Evolutionary conservation across 2,113 vertebrate species (phyloP).

Genomic region (Peromyscus maniculatus): DNA sequence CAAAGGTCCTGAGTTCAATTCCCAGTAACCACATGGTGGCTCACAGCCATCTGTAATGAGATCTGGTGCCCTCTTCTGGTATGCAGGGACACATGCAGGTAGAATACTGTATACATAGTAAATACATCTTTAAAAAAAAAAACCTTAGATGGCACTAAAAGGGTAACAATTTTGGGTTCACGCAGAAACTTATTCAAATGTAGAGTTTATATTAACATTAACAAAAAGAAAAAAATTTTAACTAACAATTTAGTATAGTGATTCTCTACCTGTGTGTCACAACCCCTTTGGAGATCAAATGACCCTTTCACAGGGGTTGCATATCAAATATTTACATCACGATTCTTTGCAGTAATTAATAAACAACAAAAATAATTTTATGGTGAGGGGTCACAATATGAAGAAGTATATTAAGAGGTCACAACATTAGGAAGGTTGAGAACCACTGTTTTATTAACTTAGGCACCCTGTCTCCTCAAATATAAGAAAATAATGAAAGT

Average conservation of each 20-base stretch:
- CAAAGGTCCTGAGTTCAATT: no score
- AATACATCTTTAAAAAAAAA: not conserved
- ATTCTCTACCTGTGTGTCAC: not conserved
- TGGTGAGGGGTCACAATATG: not conserved
- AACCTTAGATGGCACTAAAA: not conserved
- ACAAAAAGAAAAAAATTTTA: no score
- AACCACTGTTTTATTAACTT: not conserved
- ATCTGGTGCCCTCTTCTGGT: no score
- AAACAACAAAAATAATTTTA: not conserved
- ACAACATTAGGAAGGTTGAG: not conserved
- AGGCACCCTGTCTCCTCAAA: not conserved
- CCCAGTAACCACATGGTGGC: no score
- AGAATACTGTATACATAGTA: no score
- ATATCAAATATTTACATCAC: not conserved
- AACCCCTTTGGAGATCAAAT: not conserved
- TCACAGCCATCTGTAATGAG: no score
- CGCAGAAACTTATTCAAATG: not conserved
- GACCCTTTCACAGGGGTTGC: not conserved
- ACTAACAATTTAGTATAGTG: not conserved
- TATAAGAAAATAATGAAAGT: not conserved
- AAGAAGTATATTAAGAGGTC: not conserved
- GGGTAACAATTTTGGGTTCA: not conserved
- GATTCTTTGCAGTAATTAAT: not conserved
- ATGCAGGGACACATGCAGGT: no score
- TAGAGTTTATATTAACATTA: not conserved